Evolutionary conservation across 1,140 invertebrate genomes (phyloP).

Genomic region (Danaus plexippus): DNA sequence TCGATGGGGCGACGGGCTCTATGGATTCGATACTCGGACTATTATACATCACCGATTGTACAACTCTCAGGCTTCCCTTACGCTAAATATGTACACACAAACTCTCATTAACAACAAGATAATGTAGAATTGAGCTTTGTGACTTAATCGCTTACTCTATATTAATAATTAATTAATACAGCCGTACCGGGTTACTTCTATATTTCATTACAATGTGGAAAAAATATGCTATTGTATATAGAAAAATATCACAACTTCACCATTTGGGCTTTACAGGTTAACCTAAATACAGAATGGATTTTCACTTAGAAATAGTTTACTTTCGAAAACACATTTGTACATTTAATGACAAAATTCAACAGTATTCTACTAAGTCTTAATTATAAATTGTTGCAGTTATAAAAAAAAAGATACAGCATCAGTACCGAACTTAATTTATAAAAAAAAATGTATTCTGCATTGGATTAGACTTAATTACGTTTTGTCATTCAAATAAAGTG

Average conservation of each 20-base stretch:
- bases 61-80: constrained; percentile 64
- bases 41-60: constrained; percentile 51
- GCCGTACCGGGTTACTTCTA: constrained; percentile 36
- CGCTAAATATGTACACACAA: constrained; percentile 67
- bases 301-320: constrained; percentile 65
- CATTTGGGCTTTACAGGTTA: constrained; percentile 58
- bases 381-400: constrained; percentile 42
- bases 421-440: constrained; percentile 64
- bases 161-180: constrained; percentile 34
- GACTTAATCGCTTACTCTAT: constrained; percentile 53
- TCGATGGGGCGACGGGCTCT: constrained; percentile 22
- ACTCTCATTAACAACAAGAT: constrained; percentile 58
- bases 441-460: constrained; percentile 58
- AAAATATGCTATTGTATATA: constrained; percentile 32
- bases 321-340: constrained; percentile 70
- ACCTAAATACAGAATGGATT: constrained; percentile 64
- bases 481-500: constrained; percentile 69
- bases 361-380: constrained; percentile 69
- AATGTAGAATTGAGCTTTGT: constrained; percentile 63
- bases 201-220: constrained; percentile 33
- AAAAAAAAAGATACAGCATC: constrained; percentile 53
- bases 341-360: constrained; percentile 71
- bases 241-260: constrained; percentile 70
- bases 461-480: constrained; percentile 66
- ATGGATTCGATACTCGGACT: constrained; percentile 37